Percentiles rank a stretch among this genome's conserved stretches.
Evolutionary conservation across 2,113 vertebrate genomes (phyloP).

Genomic region (Catagonus wagneri): DNA sequence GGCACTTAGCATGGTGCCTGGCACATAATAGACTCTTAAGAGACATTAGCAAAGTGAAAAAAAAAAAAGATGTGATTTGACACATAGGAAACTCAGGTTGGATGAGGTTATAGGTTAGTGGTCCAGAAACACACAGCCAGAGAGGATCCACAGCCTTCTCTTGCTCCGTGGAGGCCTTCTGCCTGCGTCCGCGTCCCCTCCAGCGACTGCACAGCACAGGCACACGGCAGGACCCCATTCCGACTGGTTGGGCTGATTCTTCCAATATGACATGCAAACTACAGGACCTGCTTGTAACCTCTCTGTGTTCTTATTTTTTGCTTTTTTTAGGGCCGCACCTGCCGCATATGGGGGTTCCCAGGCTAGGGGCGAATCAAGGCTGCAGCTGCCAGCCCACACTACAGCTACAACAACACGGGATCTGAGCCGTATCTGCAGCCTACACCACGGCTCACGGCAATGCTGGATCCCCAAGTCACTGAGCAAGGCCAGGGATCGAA

Average conservation of each 20-base stretch:
- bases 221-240: background rate
- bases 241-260: background rate
- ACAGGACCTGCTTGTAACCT: background rate
- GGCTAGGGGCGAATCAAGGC: too few species aligned
- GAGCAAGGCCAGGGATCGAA: too few species aligned
- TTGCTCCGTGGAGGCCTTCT: background rate
- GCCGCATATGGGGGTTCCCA: too few species aligned
- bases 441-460: too few species aligned
- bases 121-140: too few species aligned
- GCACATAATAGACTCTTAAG: background rate
- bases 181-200: background rate
- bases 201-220: fast-evolving
- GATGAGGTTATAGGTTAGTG: background rate
- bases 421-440: too few species aligned
- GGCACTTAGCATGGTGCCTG: background rate
- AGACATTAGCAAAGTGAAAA: background rate
- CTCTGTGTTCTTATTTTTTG: background rate
- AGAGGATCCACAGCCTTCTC: background rate
- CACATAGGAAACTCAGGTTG: background rate
- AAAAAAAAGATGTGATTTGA: background rate
- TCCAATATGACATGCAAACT: background rate
- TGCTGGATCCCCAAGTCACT: too few species aligned
- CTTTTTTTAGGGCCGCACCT: too few species aligned
- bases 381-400: too few species aligned
- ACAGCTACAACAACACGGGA: too few species aligned